Evolutionary conservation across 2,797 vertebrate genomes (phyloP), one percentile per base, ranked within the genome.

Genomic region (Pterois miles): DNA sequence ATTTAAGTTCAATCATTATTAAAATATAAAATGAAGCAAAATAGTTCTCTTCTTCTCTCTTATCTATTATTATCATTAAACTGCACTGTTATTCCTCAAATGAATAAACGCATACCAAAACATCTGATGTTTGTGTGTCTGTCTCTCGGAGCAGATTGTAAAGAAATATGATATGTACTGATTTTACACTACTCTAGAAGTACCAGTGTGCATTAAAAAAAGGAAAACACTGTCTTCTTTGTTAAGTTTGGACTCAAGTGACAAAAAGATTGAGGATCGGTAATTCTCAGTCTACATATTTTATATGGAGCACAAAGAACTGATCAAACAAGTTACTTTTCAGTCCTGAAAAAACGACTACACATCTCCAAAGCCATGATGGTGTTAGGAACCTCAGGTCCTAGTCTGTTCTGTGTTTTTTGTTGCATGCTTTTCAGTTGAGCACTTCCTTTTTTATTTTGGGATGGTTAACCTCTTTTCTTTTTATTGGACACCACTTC

Each of bases 11-110:
- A 43, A 34, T 65, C 2, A 20, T 43, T 12, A 65, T 54, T 34
- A 29, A 50, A 31, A 65, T 10, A 4, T 9, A 43, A 57, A 59
- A 8, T 34, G 10, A 2, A 68, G 31, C 2, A 22, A 56, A 50
- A 56, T 22, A 18, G 31, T 53, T 27, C 0, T 0, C 8, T 50
- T n/a, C 4, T 6, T 25, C 16, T 72, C 0, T 54, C 8, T 20
- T 33, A 31, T 43, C 3, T 33, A 12, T 31, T 13, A 9, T 18
- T 23, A 12, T 57, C 6, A 57, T 40, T 43, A 52, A 70, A 34
- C 20, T 79, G 10, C 52, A 46, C 43, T 46, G 43, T 18, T 46
- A 46, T 46, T 46, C 43, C 43, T 46, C 43, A 46, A 46, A 46
- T 46, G 8, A 46, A 46, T 46, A 46, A 46, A 46, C 20, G 18